Percentiles rank a stretch among this genome's conserved stretches.
Conservation (phyloP, 1,140 invertebrate genomes). For the Aricia agestis region DNA sequence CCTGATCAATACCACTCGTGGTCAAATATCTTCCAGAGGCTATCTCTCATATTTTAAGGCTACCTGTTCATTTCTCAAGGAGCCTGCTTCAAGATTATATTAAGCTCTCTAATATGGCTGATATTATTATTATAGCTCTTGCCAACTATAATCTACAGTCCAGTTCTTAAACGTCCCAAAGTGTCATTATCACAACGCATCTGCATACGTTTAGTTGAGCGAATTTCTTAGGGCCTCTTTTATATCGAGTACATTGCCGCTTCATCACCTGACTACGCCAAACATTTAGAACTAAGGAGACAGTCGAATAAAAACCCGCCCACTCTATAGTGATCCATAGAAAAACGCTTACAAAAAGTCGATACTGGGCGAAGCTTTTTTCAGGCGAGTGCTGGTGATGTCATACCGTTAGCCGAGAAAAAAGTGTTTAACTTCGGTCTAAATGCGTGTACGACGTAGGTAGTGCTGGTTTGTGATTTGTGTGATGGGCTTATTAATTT, state of each 20-base stretch:
- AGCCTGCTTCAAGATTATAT: too few relatives aligned
- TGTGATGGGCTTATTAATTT: background rate
- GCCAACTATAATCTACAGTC: too few relatives aligned
- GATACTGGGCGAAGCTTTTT: slow-evolving; percentile 1
- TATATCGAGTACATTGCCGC: background rate
- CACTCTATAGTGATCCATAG: background rate
- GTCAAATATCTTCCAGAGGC: too few relatives aligned
- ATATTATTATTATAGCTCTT: too few relatives aligned
- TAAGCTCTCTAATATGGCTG: too few relatives aligned
- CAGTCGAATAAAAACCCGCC: background rate
- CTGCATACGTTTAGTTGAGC: too few relatives aligned
- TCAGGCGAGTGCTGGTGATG: background rate
- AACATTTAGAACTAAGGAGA: background rate
- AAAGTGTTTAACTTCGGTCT: slow-evolving; percentile 6
- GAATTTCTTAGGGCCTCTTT: background rate
- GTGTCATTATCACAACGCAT: too few relatives aligned
- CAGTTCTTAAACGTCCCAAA: too few relatives aligned
- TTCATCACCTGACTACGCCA: background rate
- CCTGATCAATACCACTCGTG: too few relatives aligned
- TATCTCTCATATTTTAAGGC: too few relatives aligned
- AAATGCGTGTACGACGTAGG: background rate
- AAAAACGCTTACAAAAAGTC: slow-evolving; percentile 1
- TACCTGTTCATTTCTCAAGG: too few relatives aligned
- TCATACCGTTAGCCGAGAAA: slow-evolving; percentile 4
- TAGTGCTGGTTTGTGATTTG: background rate